Evolutionary conservation across 2,888 invertebrate genomes (phyloP).

Genomic region (Portevinia maculata): DNA sequence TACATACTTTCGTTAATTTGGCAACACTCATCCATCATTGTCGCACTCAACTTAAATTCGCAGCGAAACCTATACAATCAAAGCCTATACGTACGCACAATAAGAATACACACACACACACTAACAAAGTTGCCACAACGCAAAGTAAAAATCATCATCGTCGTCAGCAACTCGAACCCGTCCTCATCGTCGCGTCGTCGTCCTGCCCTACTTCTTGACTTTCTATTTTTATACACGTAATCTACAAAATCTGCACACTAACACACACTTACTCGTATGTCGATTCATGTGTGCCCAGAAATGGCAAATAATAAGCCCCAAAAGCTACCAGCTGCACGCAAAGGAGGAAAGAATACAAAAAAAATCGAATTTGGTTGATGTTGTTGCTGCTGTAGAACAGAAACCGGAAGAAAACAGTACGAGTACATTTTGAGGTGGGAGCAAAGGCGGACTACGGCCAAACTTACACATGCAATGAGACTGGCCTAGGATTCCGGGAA

Average conservation of each 20-base stretch:
- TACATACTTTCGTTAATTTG: slow-evolving; percentile 5
- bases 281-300: slow-evolving; percentile 12
- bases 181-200: slow-evolving; percentile 39
- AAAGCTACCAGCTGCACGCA: slow-evolving; percentile 66
- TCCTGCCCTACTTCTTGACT: slow-evolving; percentile 73
- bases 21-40: slow-evolving; percentile 5
- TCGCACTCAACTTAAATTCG: slow-evolving; percentile 19
- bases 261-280: slow-evolving; percentile 27
- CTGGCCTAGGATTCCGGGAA: slow-evolving; percentile 31
- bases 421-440: neutral
- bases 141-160: slow-evolving; percentile 32
- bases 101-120: neutral
- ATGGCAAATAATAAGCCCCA: slow-evolving; percentile 65
- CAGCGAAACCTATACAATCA: slow-evolving; percentile 20
- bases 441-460: slow-evolving; percentile 14
- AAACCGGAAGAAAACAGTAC: slow-evolving; percentile 70
- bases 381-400: slow-evolving; percentile 52
- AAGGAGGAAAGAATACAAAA: slow-evolving; percentile 50
- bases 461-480: no score
- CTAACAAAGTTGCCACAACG: neutral
- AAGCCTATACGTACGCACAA: slow-evolving; percentile 11
- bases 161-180: slow-evolving; percentile 31
- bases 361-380: slow-evolving; percentile 39
- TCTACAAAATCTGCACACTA: slow-evolving; percentile 76
- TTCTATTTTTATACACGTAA: slow-evolving; percentile 76